Evolutionary conservation across 2,113 vertebrate genomes (phyloP).

Genomic region (Neoarius graeffei): DNA sequence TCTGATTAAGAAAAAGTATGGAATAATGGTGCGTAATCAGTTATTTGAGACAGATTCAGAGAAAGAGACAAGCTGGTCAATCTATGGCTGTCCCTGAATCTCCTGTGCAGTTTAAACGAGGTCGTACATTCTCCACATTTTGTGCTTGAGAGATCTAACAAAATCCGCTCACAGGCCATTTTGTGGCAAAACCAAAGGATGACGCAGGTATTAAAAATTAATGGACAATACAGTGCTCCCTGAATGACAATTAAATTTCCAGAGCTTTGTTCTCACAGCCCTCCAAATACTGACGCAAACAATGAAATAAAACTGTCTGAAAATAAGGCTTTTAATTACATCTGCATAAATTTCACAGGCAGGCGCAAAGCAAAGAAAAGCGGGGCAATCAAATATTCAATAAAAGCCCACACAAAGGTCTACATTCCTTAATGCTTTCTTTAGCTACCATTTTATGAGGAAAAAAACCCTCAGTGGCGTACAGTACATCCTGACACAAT

Average conservation of each 20-base stretch:
- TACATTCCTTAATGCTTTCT: conserved; percentile 38
- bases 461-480: not conserved
- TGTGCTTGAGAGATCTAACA: conserved; percentile 47
- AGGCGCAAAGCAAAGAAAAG: conserved; percentile 37
- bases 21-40: not conserved
- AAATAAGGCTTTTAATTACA: conserved; percentile 55
- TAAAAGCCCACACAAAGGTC: conserved; percentile 47
- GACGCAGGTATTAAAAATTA: conserved; percentile 57
- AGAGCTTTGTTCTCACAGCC: conserved; percentile 41
- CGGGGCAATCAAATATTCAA: conserved; percentile 54
- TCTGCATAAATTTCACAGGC: conserved; percentile 51
- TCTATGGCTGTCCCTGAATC: conserved; percentile 23
- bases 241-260: conserved; percentile 62
- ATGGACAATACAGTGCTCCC: conserved; percentile 50
- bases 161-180: conserved; percentile 52
- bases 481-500: not conserved
- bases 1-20: not conserved
- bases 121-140: conserved; percentile 57
- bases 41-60: conserved; percentile 24
- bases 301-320: conserved; percentile 53
- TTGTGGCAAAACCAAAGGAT: conserved; percentile 48
- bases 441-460: conserved; percentile 12
- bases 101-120: conserved; percentile 51
- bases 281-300: conserved; percentile 29
- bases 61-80: conserved; percentile 34